Evolutionary conservation across 2,113 vertebrate genomes (phyloP).

Genomic region (Cairina moschata): DNA sequence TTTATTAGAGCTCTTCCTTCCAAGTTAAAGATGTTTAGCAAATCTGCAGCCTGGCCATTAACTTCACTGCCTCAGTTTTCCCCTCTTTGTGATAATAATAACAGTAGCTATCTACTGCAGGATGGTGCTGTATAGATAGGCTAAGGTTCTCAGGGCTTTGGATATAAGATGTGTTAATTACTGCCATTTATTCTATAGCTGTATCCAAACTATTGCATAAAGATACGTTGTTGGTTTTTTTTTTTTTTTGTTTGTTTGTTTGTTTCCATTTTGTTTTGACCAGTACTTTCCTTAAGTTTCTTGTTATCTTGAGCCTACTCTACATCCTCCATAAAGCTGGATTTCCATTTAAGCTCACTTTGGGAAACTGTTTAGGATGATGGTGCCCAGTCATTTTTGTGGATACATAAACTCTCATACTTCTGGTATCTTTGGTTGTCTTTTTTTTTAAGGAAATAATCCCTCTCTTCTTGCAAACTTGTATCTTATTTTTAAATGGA

Average conservation of each 20-base stretch:
- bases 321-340: background rate
- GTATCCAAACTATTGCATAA: background rate
- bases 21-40: background rate
- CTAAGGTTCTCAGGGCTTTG: background rate
- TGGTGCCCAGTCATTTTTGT: background rate
- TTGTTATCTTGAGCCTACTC: background rate
- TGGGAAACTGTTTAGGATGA: background rate
- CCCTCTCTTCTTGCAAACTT: background rate
- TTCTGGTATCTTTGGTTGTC: background rate
- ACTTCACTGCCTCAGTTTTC: background rate
- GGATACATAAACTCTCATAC: background rate
- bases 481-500: constrained; percentile 16
- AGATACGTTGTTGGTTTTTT: background rate
- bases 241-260: too few species aligned
- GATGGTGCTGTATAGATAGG: too few species aligned
- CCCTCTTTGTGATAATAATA: background rate
- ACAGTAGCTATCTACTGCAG: accelerated
- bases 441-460: background rate
- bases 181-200: background rate
- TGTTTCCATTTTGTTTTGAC: background rate
- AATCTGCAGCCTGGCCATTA: background rate
- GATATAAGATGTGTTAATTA: background rate
- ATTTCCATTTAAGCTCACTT: background rate
- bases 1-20: background rate
- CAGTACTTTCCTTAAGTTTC: background rate